These are phyloP conservation scores for Acrocyrtus sp. DNA, from an alignment of 2,888 invertebrate genomes.

Conservation along the genomic window DNA sequence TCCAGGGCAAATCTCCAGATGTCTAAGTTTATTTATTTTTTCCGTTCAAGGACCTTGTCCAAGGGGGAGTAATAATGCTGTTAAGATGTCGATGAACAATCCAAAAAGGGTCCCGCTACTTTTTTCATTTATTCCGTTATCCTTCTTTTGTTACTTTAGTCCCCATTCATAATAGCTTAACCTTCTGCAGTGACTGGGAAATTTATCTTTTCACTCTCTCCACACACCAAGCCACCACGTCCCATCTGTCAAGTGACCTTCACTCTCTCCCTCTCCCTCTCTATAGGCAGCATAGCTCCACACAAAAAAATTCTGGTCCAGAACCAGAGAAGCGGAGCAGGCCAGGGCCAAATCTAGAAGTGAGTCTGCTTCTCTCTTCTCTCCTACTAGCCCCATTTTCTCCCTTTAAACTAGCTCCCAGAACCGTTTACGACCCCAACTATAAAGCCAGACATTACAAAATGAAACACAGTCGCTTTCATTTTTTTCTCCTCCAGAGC, in stretches of 20 bases:
- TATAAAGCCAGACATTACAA: not conserved
- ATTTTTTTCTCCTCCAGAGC: not conserved
- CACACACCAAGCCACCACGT: too few relatives aligned
- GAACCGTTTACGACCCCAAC: not conserved
- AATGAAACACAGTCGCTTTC: not conserved
- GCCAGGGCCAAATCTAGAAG: constrained; percentile 29
- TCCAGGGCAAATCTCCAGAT: not conserved
- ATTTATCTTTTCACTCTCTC: not conserved
- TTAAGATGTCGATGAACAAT: not conserved
- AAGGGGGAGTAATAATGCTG: too few relatives aligned
- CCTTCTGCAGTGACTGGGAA: not conserved
- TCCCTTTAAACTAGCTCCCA: not conserved
- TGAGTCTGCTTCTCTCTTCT: not conserved
- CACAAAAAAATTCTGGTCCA: not conserved
- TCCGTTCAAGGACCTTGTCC: not conserved
- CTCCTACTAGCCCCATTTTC: constrained; percentile 3
- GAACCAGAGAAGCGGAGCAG: constrained; percentile 16
- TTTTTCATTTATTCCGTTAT: not conserved
- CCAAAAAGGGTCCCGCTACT: not conserved
- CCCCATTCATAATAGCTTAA: not conserved
- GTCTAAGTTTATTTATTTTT: not conserved
- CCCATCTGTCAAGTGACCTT: constrained; percentile 48
- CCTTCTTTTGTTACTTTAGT: not conserved
- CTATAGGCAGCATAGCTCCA: not conserved
- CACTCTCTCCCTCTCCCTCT: not conserved